phyloP scores from a whole-genome alignment of 2,888 invertebrate genomes.

The Griposia aprilina region DNA sequence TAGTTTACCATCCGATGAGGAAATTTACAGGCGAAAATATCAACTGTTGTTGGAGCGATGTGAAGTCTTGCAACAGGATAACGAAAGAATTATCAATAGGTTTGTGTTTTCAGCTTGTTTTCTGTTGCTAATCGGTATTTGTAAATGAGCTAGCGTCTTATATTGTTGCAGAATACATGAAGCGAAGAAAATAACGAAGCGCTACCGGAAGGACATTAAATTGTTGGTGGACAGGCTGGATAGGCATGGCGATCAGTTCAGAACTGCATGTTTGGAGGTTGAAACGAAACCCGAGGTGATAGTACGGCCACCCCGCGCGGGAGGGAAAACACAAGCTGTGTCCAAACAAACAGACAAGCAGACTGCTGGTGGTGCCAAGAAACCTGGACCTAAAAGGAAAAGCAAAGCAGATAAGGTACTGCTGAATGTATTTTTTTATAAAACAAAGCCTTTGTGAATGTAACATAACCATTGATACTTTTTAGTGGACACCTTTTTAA shows the following conservation, averaged over 20 bases:
- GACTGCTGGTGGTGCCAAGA: constrained; percentile 78
- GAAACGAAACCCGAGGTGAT: constrained; percentile 84
- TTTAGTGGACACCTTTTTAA: not conserved
- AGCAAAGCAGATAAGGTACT: constrained; percentile 91
- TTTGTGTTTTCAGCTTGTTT: constrained; percentile 76
- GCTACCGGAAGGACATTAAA: constrained; percentile 92
- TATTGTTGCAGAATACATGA: constrained; percentile 91
- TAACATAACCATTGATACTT: not conserved
- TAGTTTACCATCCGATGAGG: constrained; percentile 91
- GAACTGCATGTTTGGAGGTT: constrained; percentile 91
- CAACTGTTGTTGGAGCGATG: constrained; percentile 93
- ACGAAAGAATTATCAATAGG: constrained; percentile 93
- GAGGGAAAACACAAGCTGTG: constrained; percentile 75
- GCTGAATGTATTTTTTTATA: not conserved
- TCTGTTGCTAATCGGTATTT: constrained; percentile 60
- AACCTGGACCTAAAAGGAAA: constrained; percentile 90
- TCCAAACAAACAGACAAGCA: constrained; percentile 82
- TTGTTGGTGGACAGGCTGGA: constrained; percentile 93
- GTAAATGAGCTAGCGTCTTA: constrained; percentile 61
- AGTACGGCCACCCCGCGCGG: constrained; percentile 73
- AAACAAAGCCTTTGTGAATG: not conserved
- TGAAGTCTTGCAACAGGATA: constrained; percentile 94
- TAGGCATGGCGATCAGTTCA: constrained; percentile 93
- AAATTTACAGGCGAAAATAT: constrained; percentile 94
- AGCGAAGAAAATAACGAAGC: constrained; percentile 92